Conservation (phyloP, 2,888 invertebrate genomes). For the Stictocephala bisonia region DNA sequence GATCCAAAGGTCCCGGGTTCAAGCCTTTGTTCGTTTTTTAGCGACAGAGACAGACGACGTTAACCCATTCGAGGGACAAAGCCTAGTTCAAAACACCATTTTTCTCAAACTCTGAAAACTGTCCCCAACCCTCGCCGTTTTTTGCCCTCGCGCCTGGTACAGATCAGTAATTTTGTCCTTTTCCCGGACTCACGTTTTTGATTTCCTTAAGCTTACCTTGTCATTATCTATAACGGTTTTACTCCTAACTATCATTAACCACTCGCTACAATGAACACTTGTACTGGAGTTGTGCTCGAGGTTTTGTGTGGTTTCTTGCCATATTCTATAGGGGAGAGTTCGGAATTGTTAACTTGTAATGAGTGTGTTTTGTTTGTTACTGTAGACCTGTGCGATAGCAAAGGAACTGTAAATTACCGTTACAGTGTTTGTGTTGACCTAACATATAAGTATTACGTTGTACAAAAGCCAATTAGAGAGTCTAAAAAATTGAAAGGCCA, state of each 20-base stretch:
- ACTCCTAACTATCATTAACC: slow-evolving; percentile 33
- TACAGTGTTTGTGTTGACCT: too few species aligned
- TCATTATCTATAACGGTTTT: slow-evolving; percentile 34
- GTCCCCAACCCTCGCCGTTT: slow-evolving; percentile 18
- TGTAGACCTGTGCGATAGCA: too few species aligned
- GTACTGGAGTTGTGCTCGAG: too few species aligned
- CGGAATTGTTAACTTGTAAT: too few species aligned
- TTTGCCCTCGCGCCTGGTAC: background rate
- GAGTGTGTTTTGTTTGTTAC: too few species aligned
- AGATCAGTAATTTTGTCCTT: slow-evolving; percentile 24
- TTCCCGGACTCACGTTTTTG: slow-evolving; percentile 1
- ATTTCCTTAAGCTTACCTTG: slow-evolving; percentile 33
- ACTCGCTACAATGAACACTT: too few species aligned
- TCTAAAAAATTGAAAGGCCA: too few species aligned
- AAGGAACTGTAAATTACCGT: too few species aligned
- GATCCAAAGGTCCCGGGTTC: background rate
- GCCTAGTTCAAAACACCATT: slow-evolving; percentile 38
- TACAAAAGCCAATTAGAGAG: too few species aligned
- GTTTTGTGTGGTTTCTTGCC: too few species aligned
- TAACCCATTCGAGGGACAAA: slow-evolving; percentile 37
- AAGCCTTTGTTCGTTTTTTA: slow-evolving; percentile 28
- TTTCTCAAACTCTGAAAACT: slow-evolving; percentile 31
- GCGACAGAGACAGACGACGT: slow-evolving; percentile 26
- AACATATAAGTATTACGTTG: too few species aligned
- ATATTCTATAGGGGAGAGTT: too few species aligned